Conservation (phyloP, 2,113 vertebrate genomes). For the Scomber scombrus region DNA sequence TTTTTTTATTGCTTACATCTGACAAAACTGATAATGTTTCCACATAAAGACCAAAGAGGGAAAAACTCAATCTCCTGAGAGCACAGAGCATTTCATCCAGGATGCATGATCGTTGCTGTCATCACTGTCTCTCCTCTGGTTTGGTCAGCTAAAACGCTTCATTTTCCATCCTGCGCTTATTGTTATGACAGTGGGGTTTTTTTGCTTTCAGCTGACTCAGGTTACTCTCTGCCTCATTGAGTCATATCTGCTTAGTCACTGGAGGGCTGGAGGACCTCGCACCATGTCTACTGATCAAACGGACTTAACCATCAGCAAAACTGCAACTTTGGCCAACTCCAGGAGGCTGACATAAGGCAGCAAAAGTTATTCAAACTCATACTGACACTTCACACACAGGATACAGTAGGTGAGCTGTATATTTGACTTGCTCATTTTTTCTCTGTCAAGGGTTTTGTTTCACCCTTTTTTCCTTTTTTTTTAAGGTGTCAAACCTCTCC, state of each 20-base stretch:
- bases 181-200: conserved; percentile 61
- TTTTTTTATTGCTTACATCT: conserved; percentile 7
- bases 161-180: conserved; percentile 49
- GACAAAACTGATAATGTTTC: conserved; percentile 13
- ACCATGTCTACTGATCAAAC: conserved; percentile 68
- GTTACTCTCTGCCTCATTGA: conserved; percentile 52
- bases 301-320: conserved; percentile 69
- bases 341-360: conserved; percentile 2
- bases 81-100: conserved; percentile 24
- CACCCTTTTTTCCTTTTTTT: too few relatives aligned
- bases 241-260: conserved; percentile 66
- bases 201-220: conserved; percentile 72
- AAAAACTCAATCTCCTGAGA: conserved; percentile 11
- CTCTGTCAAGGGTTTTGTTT: neutral
- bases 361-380: conserved; percentile 25
- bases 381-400: conserved; percentile 32
- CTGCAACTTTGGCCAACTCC: conserved; percentile 30
- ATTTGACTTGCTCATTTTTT: conserved; percentile 11
- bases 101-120: conserved; percentile 21
- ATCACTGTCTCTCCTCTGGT: conserved; percentile 18
- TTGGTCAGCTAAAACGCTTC: conserved; percentile 50
- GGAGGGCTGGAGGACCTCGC: conserved; percentile 24
- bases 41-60: neutral
- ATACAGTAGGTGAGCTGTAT: conserved; percentile 19
- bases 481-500: conserved; percentile 10